Conservation (phyloP, 2,888 invertebrate genomes). For the Ectropis crepuscularia region DNA sequence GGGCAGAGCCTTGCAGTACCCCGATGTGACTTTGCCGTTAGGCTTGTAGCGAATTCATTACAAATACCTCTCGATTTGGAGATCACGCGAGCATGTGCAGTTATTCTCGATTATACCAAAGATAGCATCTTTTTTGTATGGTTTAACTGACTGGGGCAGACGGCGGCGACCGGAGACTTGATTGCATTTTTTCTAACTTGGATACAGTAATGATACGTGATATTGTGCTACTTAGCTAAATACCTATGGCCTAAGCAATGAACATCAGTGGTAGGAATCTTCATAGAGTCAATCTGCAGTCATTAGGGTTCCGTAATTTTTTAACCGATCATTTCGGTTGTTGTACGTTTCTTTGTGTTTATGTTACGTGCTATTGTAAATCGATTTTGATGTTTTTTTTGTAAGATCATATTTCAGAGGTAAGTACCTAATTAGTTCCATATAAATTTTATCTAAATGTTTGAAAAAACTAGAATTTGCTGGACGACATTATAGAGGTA, state of each 20-base stretch:
- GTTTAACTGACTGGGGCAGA: neutral
- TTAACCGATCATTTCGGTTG: too few relatives aligned
- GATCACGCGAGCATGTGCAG: conserved; percentile 7
- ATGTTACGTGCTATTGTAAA: too few relatives aligned
- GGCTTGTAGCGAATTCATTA: conserved; percentile 27
- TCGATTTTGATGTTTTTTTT: too few relatives aligned
- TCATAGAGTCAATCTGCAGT: neutral
- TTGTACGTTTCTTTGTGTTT: too few relatives aligned
- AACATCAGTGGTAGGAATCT: neutral
- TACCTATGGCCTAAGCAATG: neutral
- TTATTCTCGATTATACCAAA: neutral
- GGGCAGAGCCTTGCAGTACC: conserved; percentile 8
- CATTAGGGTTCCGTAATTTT: neutral
- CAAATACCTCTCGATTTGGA: conserved; percentile 14
- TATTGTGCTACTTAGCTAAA: conserved; percentile 1
- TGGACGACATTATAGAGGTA: too few relatives aligned
- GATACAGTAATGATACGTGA: conserved; percentile 8
- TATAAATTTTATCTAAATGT: too few relatives aligned
- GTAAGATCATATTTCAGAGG: too few relatives aligned
- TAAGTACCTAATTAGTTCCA: too few relatives aligned
- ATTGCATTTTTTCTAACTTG: conserved; percentile 11
- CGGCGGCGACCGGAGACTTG: neutral
- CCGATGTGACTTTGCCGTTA: conserved; percentile 14
- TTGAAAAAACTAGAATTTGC: too few relatives aligned
- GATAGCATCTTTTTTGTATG: neutral